phyloP scores from a whole-genome alignment of 2,888 invertebrate genomes.

The Cantharis nigra region DNA sequence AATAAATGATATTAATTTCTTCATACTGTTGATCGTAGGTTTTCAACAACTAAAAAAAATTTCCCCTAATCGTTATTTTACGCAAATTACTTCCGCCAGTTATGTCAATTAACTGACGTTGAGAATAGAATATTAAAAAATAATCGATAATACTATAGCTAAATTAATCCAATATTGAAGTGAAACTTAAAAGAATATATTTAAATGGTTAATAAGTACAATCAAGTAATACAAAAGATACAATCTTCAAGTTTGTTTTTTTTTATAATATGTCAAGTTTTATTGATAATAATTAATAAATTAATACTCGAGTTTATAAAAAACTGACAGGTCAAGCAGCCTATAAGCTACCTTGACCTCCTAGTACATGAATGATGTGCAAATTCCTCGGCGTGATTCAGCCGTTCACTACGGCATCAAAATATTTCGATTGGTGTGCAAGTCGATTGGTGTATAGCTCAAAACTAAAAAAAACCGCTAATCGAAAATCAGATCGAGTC shows the following conservation, averaged over 20 bases:
- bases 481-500: too few relatives aligned
- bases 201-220: not conserved
- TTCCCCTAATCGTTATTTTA: not conserved
- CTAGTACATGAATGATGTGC: too few relatives aligned
- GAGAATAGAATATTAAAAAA: not conserved
- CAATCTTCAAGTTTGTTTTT: not conserved
- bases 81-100: not conserved
- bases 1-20: not conserved
- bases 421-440: too few relatives aligned
- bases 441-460: too few relatives aligned
- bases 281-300: not conserved
- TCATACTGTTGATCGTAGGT: not conserved
- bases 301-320: too few relatives aligned
- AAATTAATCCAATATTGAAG: not conserved
- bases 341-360: too few relatives aligned
- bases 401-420: too few relatives aligned
- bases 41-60: not conserved
- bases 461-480: too few relatives aligned
- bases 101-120: not conserved
- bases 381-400: too few relatives aligned
- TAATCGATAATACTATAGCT: not conserved
- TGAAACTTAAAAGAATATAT: not conserved
- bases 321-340: too few relatives aligned
- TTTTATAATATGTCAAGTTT: not conserved
- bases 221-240: not conserved